phyloP scores from a whole-genome alignment of 2,113 vertebrate genomes.

The Sander vitreus region DNA sequence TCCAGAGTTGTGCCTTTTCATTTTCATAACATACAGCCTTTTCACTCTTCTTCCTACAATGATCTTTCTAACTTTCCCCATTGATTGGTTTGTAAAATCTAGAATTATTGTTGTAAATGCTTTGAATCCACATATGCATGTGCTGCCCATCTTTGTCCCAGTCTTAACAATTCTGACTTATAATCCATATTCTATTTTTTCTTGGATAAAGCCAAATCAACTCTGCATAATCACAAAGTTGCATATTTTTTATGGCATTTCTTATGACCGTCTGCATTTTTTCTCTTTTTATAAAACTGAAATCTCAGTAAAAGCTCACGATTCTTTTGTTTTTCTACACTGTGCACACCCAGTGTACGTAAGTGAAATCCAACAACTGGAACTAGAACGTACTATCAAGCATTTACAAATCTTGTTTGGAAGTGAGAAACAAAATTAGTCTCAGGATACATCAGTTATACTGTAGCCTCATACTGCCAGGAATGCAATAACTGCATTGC shows the following conservation, averaged over 20 bases:
- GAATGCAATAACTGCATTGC: background rate
- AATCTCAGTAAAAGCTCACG: background rate
- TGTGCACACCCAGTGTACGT: background rate
- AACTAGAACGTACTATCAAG: background rate
- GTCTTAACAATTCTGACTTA: background rate
- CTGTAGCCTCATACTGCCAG: background rate
- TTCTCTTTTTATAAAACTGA: background rate
- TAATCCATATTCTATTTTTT: background rate
- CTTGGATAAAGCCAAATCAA: background rate
- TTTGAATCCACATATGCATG: background rate
- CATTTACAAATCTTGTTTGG: background rate
- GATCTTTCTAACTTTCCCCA: background rate
- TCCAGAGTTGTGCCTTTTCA: too few species aligned
- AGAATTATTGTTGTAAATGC: background rate
- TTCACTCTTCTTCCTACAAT: background rate
- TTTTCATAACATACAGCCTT: background rate
- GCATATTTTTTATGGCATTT: background rate
- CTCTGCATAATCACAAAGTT: background rate
- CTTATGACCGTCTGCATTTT: background rate
- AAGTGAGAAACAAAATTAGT: background rate
- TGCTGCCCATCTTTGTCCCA: background rate
- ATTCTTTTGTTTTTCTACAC: background rate
- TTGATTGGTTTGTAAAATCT: background rate
- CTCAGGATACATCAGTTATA: background rate
- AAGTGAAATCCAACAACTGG: background rate